Base-by-base conservation (phyloP, 2,113 vertebrate species). In the Nibea coibor region DNA sequence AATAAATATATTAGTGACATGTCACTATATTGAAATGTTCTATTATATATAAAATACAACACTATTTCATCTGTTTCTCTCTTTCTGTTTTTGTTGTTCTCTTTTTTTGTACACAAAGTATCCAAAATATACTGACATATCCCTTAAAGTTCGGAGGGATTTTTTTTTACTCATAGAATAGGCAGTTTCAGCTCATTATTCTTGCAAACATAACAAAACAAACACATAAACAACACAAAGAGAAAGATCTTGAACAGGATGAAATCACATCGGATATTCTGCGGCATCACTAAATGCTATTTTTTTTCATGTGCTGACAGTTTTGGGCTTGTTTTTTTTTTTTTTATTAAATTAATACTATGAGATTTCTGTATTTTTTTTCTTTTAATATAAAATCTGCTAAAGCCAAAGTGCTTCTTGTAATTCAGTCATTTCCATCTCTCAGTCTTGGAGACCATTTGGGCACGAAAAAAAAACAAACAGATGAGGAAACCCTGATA, bases 1-100 rank as follows among this genome's bases (percentile, higher is more conserved):
- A 99, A 99, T 99, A 99, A 99, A 99, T 99, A 99, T 96, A 97
- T 98, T 97, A 95, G 93, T 95, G 96, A 97, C 96, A 95, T 93
- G 94, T 96, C 95, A 95, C 95, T 96, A 96, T 97, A 97, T 95
- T 98, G 96, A 97, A 96, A 97, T 96, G 93, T 97, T 96, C 96
- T 96, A 95, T 95, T 96, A 96, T 96, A 95, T 96, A 96, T 93
- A 95, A 97, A 96, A 98, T 95, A 95, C 94, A 96, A 96, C 94
- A 96, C 94, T 95, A 94, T 95, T 96, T 97, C 95, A 97, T 92
- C 35, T 39, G 35, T 39, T 39, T 39, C 8, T 39, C 35, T 39
- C 35, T 39, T 93, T 94, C 79, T 92, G 88, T 89, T 93, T 93
- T 94, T 92, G 82, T 92, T 92, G 92, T 94, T 93, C 86, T 90